A percentile compares a stretch with the other conserved stretches of the same genome.
phyloP scores from a whole-genome alignment of 2,888 invertebrate genomes.

The Julus scandinavius region DNA sequence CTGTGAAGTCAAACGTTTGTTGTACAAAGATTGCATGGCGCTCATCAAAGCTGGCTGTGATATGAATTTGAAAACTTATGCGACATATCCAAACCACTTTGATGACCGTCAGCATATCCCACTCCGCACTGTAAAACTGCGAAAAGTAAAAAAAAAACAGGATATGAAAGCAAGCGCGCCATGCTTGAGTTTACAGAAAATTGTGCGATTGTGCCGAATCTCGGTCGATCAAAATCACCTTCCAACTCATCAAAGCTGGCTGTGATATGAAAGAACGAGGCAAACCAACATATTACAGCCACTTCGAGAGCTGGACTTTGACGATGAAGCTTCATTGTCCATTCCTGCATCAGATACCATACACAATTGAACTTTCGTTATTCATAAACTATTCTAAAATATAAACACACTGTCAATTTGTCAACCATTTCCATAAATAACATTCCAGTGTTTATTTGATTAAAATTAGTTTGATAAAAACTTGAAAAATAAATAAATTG shows the following conservation, averaged over 20 bases:
- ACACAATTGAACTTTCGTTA: constrained; percentile 14
- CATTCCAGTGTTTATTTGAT: too few species aligned
- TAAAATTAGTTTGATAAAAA: too few species aligned
- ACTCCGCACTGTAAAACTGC: not conserved
- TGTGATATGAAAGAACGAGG: constrained; percentile 81
- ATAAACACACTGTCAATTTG: too few species aligned
- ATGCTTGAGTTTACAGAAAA: not conserved
- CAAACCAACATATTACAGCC: constrained; percentile 80
- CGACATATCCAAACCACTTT: constrained; percentile 89
- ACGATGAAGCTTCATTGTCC: constrained; percentile 60
- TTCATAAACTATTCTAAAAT: not conserved
- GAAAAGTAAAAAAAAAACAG: not conserved
- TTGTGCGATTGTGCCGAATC: constrained; percentile 51
- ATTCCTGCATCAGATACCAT: not conserved
- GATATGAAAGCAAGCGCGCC: not conserved
- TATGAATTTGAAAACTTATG: constrained; percentile 71
- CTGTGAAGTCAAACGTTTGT: not conserved
- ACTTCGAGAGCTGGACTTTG: constrained; percentile 74
- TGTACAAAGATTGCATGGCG: constrained; percentile 16
- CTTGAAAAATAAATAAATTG: too few species aligned
- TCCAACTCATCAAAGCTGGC: constrained; percentile 96
- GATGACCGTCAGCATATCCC: constrained; percentile 73
- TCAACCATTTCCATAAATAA: too few species aligned
- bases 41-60: constrained; percentile 99
- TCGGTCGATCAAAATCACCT: constrained; percentile 54